Conservation (phyloP, 2,888 invertebrate species). For the Lapara coniferarum region DNA sequence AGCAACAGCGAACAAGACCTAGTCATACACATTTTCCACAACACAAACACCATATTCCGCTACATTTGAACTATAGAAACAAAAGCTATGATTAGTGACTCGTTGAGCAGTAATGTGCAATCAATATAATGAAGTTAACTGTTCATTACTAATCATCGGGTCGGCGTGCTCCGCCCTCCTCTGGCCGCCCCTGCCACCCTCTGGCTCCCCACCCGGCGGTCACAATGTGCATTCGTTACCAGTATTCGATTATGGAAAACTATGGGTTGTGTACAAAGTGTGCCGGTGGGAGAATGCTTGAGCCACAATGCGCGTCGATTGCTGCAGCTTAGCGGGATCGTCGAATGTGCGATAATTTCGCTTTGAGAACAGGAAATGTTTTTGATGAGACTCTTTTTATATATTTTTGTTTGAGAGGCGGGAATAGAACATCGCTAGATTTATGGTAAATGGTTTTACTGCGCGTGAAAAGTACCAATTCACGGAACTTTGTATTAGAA, state of each 20-base stretch:
- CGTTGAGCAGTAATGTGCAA: conserved; percentile 17
- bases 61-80: neutral
- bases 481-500: too few species aligned
- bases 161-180: neutral
- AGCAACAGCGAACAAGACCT: too few species aligned
- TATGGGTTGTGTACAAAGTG: conserved; percentile 16
- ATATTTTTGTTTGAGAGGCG: neutral
- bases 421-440: too few species aligned
- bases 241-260: conserved; percentile 22
- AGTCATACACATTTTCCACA: too few species aligned
- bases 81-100: conserved; percentile 22
- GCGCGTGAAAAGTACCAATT: too few species aligned
- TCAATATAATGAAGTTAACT: conserved; percentile 23
- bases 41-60: too few species aligned
- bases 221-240: conserved; percentile 22
- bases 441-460: too few species aligned
- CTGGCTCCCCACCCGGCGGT: neutral
- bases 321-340: neutral
- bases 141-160: conserved; percentile 20
- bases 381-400: neutral
- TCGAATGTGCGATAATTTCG: neutral
- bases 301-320: neutral
- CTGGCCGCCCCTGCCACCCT: neutral
- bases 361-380: neutral
- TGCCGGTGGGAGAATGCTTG: neutral